Evolutionary conservation across 2,113 vertebrate species (phyloP), one percentile per base, ranked within the genome.

Genomic region (Verasper variegatus): DNA sequence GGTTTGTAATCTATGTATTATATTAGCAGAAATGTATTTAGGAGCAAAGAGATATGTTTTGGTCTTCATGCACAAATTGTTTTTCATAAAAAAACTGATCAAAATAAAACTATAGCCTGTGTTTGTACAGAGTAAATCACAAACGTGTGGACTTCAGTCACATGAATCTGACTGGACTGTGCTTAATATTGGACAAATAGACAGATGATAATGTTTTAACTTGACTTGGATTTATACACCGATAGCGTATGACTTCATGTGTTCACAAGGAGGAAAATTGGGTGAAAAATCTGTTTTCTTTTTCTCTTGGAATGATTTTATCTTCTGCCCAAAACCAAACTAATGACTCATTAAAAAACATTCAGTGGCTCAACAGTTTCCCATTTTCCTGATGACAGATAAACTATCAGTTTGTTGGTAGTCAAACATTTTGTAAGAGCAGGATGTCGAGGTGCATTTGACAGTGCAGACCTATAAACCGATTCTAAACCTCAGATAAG

Each of bases 1-100:
- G n/a, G 14, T 82, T 85, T 90, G 82, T 90, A 88, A 84, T 85
- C 68, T 76, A 83, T 89, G 79, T 86, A 83, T 80, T 51, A 85
- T 88, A 85, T 31, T 51, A 76, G 24, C 45, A 59, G 74, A 81
- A 54, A 47, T 86, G 80, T 88, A 87, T 79, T 82, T 81, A 88
- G 82, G 49, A 74, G 73, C 35, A 73, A 59, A 75, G 56, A 76
- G 56, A 76, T 79, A 77, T 86, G 70, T 84, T 88, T 88, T 84
- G 54, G 71, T 79, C 79, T 72, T 78, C 15, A 71, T 80, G 81
- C 74, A 76, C 61, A 85, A 76, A 45, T 64, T 88, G 70, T 82
- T 60, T 88, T 86, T 84, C 74, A 80, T 84, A 82, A 75, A 58
- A 79, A 70, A 73, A 52, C 35, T 58, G 35, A 64, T 80, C 55